Percentiles rank a stretch among this genome's conserved stretches.
phyloP scores from a whole-genome alignment of 2,797 vertebrate species.

The Sebastes taczanowskii region DNA sequence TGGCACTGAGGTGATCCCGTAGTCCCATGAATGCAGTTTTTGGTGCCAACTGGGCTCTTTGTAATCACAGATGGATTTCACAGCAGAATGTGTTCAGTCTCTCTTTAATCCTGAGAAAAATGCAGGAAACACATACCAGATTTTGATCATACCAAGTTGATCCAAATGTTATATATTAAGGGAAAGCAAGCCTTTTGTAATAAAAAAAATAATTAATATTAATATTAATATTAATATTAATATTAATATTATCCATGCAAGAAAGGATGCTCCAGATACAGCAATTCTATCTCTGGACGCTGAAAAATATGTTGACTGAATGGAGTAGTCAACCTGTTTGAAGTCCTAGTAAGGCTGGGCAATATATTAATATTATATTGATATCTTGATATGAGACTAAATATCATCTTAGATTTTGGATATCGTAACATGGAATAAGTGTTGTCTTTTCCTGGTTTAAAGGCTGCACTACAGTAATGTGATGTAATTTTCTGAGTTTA shows the following conservation, averaged over 20 bases:
- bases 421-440: too few species aligned
- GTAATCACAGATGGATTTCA: not conserved
- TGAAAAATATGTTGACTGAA: not conserved
- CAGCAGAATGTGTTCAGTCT: not conserved
- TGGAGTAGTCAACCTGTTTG: not conserved
- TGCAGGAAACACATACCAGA: not conserved
- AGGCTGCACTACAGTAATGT: too few species aligned
- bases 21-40: not conserved
- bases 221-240: too few species aligned
- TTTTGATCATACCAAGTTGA: not conserved
- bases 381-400: too few species aligned
- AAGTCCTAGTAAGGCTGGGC: too few species aligned
- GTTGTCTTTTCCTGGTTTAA: too few species aligned
- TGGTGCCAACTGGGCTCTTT: not conserved
- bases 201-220: too few species aligned
- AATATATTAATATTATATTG: too few species aligned
- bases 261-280: not conserved
- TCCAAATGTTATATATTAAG: not conserved
- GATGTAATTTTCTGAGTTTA: too few species aligned
- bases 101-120: not conserved
- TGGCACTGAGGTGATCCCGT: not conserved
- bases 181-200: not conserved
- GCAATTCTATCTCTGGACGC: not conserved
- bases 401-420: too few species aligned
- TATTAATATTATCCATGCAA: not conserved